Evolutionary conservation across 2,797 vertebrate genomes (phyloP), one percentile per base, ranked within the genome.

Genomic region (Halcyon badia): DNA sequence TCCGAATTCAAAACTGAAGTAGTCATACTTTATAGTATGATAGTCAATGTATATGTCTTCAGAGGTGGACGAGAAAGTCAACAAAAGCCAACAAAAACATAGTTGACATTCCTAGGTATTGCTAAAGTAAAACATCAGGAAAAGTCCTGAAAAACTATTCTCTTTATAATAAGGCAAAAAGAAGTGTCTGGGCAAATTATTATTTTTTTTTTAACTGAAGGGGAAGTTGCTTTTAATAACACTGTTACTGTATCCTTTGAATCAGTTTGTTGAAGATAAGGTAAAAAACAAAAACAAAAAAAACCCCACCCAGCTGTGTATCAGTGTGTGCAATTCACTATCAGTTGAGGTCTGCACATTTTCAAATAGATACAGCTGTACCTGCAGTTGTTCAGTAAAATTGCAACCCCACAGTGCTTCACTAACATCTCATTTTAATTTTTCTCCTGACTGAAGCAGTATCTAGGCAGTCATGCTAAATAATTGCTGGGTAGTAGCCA

Each of bases 401-500:
- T 35, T 30, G 41, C 57, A 87, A 26, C 20, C 33, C 61, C 30
- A 37, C 39, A 41, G 56, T 9, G 1, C 65, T 83, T 83, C 91
- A 44, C 56, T 80, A 41, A 2, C 52, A 83, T 75, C 68, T 64
- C 16, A 16, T 75, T 92, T 94, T 46, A 22, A 28, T 72, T 87
- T 92, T 24, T 70, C 92, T 89, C 89, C 87, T 60, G 85, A 86
- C 94, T 25, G 30, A 87, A 95, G 93, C 91, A 88, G 44, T 79
- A 60, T 72, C 46, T 73, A 35, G 49, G 91, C 54, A 91, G 91
- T 97, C 97, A 90, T 94, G 92, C 93, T 93, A 37, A 71, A 88
- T 96, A 94, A 90, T 97, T 92, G 86, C 94, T 93, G 96, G 90
- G 89, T 90, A 70, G 77, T 69, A 91, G 95, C 98, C 95, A 65